Base-by-base conservation (phyloP, 2,797 vertebrate species). In the Siniperca undulata region DNA sequence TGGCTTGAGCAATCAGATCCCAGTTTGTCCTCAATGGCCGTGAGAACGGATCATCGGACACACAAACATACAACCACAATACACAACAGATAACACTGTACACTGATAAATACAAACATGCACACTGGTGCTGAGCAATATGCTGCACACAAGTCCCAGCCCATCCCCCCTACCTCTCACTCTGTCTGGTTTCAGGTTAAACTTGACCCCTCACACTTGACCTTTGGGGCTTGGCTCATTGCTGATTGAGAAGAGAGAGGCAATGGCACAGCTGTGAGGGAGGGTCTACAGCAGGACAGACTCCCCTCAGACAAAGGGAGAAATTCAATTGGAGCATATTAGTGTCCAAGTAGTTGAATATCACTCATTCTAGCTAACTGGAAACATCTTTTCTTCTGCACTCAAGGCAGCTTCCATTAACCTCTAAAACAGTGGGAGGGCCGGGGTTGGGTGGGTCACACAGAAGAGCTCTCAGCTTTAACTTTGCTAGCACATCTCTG, bases 121-220 rank as follows among this genome's bases (percentile, higher is more conserved):
- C 77, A 82, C 48, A 71, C 16, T 62, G 78, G 30, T 82, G 72
- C 64, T 53, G 68, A 85, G 78, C 77, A 86, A 56, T 50, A 77
- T n/a, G 44, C 70, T 46, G 77, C 81, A 64, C 82, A 81, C 65
- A 64, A 81, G 73, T 78, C 81, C 75, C 60, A 48, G 73, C 53
- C 75, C 53, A 55, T 65, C 69, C 30, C 69, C 68, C 52, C 56
- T 53, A 48, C 52, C 64, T 50, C 69, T 79, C 40, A 1, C 74
- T 65, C 74, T 60, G 89, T 93, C 94, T 93, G 92, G 91, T 91
- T 93, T 91, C 93, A 91, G 89, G 92, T 93, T 95, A 93, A 95
- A 95, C 94, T 92, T 95, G 94, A 95, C 94, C 92, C 82, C 78
- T 91, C 90, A 93, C 92, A 93, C 94, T 94, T 95, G 95, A 95